Base-by-base conservation (phyloP, 1,140 invertebrate species). In the Pomacea maculata region DNA sequence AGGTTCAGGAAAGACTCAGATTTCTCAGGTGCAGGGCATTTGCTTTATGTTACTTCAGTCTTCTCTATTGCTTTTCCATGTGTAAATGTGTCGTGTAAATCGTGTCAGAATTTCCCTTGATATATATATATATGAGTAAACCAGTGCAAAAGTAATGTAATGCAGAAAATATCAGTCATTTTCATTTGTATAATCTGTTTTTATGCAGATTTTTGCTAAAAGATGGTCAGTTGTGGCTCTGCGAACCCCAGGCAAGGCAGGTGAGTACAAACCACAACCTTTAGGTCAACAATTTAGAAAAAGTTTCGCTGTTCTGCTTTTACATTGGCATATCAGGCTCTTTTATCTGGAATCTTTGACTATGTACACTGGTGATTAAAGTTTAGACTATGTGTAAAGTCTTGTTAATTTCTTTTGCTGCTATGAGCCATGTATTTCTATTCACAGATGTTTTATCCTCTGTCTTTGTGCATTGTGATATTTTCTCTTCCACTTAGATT, bases 221-320 rank as follows among this genome's bases (percentile, higher is more conserved):
- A 93, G 97, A 98, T 92, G 97, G 97, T 45, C 96, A 98, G 90
- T 91, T 99, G 54, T 99, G 97, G 96, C 93, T 99, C 74, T 98
- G 97, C 92, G 96, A 97, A 45, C 96, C 97, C 89, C 97, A 99
- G 93, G 97, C 97, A 4, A 97, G 97, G 90, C 96, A 98, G 93
- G 91, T 91, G 77, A 75, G 75, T 71, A 64, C 45, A 79, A 34
- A 6, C 52, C 7, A 8, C 61, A 78, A 8, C 15, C 7, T 45
- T 21, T 15, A n/a, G 19, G 45, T 10, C 45, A 29, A 52, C 19
- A 8, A 52, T 14, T 76, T 7, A 5, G 34, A 8, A 11, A n/a
- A 70, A 19, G 4, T 76, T 65, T 34, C 10, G 55, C n/a, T 67
- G 55, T 3, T 45, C 75, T 61, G 3, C 55, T 71, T 34, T 52